Evolutionary conservation across 2,797 vertebrate genomes (phyloP).

Genomic region (Pantherophis alleghaniensis): DNA sequence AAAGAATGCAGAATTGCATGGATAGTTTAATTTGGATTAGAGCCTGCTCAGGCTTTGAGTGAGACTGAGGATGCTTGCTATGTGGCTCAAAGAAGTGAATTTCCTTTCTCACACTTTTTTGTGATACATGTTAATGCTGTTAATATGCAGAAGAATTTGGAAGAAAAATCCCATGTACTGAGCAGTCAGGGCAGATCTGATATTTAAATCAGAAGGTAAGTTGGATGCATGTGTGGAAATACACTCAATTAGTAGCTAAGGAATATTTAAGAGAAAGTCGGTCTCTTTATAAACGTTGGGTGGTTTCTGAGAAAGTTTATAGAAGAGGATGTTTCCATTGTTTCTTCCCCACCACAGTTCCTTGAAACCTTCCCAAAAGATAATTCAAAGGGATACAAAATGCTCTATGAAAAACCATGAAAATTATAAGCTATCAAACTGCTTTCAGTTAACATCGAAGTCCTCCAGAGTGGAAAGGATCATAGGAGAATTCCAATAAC

Average conservation of each 20-base stretch:
- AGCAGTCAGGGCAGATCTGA: not conserved
- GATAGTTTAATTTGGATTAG: not conserved
- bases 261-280: not conserved
- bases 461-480: not conserved
- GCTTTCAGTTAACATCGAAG: not conserved
- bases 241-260: not conserved
- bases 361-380: not conserved
- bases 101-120: not conserved
- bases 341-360: not conserved
- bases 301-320: not conserved
- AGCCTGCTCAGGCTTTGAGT: constrained; percentile 1
- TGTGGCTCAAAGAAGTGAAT: not conserved
- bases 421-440: not conserved
- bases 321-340: not conserved
- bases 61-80: not conserved
- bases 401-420: not conserved
- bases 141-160: not conserved
- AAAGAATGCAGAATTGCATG: not conserved
- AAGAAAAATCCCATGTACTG: not conserved
- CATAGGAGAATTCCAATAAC: not conserved
- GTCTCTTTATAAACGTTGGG: not conserved
- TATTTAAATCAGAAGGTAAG: not conserved
- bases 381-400: not conserved
- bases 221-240: not conserved
- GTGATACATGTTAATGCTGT: not conserved